Conservation (phyloP, 2,113 vertebrate species). For the Rhineura floridana region DNA sequence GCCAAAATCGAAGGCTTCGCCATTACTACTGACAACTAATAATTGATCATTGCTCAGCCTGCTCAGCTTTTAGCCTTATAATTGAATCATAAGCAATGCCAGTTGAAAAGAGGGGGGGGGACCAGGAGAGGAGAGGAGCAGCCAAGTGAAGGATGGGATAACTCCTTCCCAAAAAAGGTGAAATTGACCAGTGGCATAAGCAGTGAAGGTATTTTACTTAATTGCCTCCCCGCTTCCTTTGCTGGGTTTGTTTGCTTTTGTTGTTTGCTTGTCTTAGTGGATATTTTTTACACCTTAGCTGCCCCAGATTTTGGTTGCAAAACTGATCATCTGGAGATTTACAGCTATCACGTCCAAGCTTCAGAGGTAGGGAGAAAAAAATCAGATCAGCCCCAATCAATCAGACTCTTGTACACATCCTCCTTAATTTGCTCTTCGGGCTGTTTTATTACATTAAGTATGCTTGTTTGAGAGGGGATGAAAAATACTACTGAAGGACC, state of each 20-base stretch:
- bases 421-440: conserved; percentile 66
- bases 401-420: conserved; percentile 53
- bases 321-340: conserved; percentile 72
- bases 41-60: conserved; percentile 84
- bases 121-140: neutral
- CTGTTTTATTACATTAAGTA: conserved; percentile 72
- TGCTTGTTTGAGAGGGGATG: conserved; percentile 69
- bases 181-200: conserved; percentile 44
- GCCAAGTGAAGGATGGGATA: conserved; percentile 3
- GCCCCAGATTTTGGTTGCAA: conserved; percentile 63
- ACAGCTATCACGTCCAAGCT: conserved; percentile 65
- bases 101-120: neutral
- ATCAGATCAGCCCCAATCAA: conserved; percentile 70
- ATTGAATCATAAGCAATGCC: conserved; percentile 78
- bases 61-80: conserved; percentile 78
- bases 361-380: conserved; percentile 55
- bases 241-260: conserved; percentile 47
- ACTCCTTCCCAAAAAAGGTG: conserved; percentile 11
- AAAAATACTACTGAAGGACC: conserved; percentile 58
- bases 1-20: conserved; percentile 70
- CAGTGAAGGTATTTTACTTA: conserved; percentile 57
- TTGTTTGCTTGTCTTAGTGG: conserved; percentile 51
- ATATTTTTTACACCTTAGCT: conserved; percentile 64
- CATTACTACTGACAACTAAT: conserved; percentile 82
- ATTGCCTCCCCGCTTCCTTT: conserved; percentile 51